Evolutionary conservation across 2,797 vertebrate species (phyloP), one percentile per base, ranked within the genome.

Genomic region (Leuciscus waleckii): DNA sequence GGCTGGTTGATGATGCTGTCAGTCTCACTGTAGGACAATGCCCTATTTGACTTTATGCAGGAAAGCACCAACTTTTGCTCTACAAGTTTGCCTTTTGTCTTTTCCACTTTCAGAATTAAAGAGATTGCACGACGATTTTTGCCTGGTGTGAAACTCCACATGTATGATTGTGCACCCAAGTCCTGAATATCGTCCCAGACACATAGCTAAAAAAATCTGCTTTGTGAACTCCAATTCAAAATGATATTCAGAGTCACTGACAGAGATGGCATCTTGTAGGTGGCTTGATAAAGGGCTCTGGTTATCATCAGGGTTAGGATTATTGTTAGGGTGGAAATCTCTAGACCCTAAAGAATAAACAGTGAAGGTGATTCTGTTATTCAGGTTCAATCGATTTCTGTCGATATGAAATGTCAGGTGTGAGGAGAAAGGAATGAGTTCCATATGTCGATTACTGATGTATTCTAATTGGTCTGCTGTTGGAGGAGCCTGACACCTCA

Each of bases 381-480:
- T 37, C 8, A 77, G 51, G 17, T 86, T 32, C 32, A n/a, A 0
- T n/a, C 83, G 67, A 14, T 51, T 23, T 68, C 67, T 80, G 73
- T 86, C 32, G 23, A 87, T 14, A n/a, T 85, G 93, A 41, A 95
- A 93, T 0, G 89, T 89, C 85, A 97, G 94, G 61, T 95, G 94
- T 83, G 93, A 89, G 1, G 96, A 97, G 46, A 97, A 83, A 51
- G 95, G 93, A 83, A 96, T 87, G 91, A 87, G 21, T 41, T 78
- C 76, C 94, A 93, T 78, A 91, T 95, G 68, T 85, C 70, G 84
- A 0, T 87, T 2, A 0, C 54, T 21, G 0, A 96, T 41, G 81
- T 93, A 91, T 0, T 85, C 83, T 41, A 49, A 81, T 29, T 63
- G 39, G 84, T 69, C 95, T 94, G 19, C 88, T 63, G 0, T 90